Evolutionary conservation across 2,888 invertebrate genomes (phyloP), one percentile per base, ranked within the genome.

Genomic region (Drosophila histrio): DNA sequence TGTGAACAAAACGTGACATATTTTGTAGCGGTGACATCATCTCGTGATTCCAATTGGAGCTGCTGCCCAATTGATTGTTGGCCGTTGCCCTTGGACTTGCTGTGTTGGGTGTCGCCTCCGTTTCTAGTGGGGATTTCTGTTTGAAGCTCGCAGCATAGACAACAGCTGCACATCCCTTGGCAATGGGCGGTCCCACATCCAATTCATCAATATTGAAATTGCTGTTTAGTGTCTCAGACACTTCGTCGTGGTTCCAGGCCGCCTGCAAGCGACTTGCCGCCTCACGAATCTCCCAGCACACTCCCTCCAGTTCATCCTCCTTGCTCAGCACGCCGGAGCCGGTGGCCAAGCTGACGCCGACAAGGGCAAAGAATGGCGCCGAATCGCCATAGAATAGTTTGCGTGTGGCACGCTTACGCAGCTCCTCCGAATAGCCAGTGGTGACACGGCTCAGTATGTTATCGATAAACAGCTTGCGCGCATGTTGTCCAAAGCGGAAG

Each of bases 91-190:
- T 19, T 3, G 34, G 39, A 26, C 17, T 24, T 30, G 41, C 19
- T n/a, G 21, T 4, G 6, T 11, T 6, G 22, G 8, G 7, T 24
- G n/a, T 52, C 7, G n/a, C 28, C 17, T 39, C 15, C 2, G 30
- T 34, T 6, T 49, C 44, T n/a, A n/a, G n/a, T n/a, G n/a, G 13
- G 67, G 32, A n/a, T 62, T 62, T 62, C 24, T 75, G 72, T 72
- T 93, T 93, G 50, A 94, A 92, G 59, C 93, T 93, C 1, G 95
- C 95, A 3, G 95, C 94, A 90, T 96, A 96, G 1, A 97, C 96
- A 24, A 95, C 96, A 22, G 96, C 96, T 73, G 95, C 95, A 89
- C 96, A 95, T 13, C 97, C 97, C 91, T 96, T 96, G 5, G 95
- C 96, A 77, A 97, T 95, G 1, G 94, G 93, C 32, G 94, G 93